Percentiles rank a stretch among this genome's conserved stretches.
Evolutionary conservation across 2,888 invertebrate genomes (phyloP).

Genomic region (Oegoconia quadripuncta): DNA sequence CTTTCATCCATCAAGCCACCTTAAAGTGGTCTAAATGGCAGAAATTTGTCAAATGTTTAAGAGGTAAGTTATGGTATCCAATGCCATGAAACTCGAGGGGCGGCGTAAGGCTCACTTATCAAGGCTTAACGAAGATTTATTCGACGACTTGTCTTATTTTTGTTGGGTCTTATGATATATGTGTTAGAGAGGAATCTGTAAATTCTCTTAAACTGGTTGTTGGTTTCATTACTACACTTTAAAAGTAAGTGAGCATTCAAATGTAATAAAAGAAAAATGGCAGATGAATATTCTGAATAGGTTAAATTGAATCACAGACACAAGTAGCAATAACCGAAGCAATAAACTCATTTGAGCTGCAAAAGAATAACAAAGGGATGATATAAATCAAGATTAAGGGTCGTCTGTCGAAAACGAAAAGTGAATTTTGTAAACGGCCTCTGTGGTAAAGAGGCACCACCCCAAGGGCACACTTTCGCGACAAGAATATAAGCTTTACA

Average conservation of each 20-base stretch:
- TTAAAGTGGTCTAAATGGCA: conserved; percentile 26
- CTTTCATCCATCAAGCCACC: conserved; percentile 1
- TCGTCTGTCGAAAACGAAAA: conserved; percentile 1
- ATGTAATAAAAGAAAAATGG: no score
- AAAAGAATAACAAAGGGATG: conserved; percentile 1
- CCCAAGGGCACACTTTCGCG: background rate
- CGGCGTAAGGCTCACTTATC: conserved; percentile 37
- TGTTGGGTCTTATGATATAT: conserved; percentile 32
- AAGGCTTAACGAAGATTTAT: conserved; percentile 45
- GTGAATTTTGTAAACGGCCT: conserved; percentile 2
- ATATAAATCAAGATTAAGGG: conserved; percentile 5
- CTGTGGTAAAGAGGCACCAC: background rate
- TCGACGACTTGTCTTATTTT: conserved; percentile 33
- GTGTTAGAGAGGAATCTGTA: conserved; percentile 17
- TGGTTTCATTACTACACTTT: conserved; percentile 1
- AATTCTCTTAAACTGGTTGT: conserved; percentile 12
- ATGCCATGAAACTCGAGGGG: conserved; percentile 27
- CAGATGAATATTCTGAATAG: background rate
- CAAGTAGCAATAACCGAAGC: background rate
- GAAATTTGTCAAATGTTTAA: conserved; percentile 37
- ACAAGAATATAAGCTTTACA: conserved; percentile 2
- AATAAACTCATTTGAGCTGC: background rate
- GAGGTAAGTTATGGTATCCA: conserved; percentile 34
- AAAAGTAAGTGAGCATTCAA: no score
- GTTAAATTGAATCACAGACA: background rate